Evolutionary conservation across 2,113 vertebrate species (phyloP).

Genomic region (Vidua chalybeata): DNA sequence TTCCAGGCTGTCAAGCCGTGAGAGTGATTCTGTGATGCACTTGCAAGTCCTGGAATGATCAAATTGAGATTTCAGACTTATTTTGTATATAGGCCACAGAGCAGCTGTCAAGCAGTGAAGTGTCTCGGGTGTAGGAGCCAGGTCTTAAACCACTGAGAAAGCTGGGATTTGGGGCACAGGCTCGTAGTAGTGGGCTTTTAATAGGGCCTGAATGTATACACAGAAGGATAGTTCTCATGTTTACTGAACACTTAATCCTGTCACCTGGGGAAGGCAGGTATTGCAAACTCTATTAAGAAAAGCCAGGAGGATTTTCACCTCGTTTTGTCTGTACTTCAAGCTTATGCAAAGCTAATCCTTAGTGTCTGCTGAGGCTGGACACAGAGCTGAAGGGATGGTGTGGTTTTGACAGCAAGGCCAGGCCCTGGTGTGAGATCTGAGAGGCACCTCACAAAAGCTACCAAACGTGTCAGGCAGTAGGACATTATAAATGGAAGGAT

Average conservation of each 20-base stretch:
- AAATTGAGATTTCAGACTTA: background rate
- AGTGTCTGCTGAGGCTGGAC: background rate
- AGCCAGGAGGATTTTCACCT: conserved; percentile 25
- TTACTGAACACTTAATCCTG: background rate
- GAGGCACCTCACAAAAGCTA: background rate
- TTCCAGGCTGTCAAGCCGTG: background rate
- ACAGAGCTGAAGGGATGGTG: background rate
- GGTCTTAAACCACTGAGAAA: background rate
- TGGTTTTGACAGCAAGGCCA: background rate
- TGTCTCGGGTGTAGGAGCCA: background rate
- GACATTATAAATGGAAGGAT: background rate
- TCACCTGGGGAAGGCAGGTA: background rate
- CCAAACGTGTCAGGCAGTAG: conserved; percentile 1
- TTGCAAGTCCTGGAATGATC: background rate
- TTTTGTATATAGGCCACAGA: background rate
- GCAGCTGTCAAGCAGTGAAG: background rate
- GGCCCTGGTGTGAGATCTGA: background rate
- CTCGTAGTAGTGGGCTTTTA: background rate
- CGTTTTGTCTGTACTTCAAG: background rate
- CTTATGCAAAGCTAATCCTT: conserved; percentile 17
- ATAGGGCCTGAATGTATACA: background rate
- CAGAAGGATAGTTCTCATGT: background rate
- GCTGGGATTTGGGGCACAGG: background rate
- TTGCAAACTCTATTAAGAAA: conserved; percentile 11
- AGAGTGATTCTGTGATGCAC: background rate